Conservation (phyloP, 2,113 vertebrate species). For the Boulengeromyrus knoepffleri region DNA sequence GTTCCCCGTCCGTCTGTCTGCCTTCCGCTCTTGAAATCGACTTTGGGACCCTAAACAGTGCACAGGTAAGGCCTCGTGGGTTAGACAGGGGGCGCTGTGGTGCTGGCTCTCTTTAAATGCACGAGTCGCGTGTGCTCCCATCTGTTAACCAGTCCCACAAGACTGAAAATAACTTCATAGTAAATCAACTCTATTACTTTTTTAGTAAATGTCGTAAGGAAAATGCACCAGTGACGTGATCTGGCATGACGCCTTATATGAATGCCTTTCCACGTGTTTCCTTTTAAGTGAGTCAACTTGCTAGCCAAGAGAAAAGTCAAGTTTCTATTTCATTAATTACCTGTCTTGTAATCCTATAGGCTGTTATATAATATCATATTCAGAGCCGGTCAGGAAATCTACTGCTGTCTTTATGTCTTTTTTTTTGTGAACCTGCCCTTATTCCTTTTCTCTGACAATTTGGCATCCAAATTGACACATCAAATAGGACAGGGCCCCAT, state of each 20-base stretch:
- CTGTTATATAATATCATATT: background rate
- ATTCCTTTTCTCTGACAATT: background rate
- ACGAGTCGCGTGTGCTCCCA: background rate
- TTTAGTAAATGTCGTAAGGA: background rate
- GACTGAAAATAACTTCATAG: background rate
- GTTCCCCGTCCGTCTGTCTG: conserved; percentile 55
- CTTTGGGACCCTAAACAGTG: conserved; percentile 57
- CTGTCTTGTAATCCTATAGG: background rate
- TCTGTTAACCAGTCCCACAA: background rate
- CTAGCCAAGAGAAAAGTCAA: background rate
- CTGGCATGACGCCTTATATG: background rate
- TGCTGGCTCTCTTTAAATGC: background rate
- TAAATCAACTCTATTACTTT: background rate
- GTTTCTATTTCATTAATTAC: background rate
- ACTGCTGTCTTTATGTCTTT: background rate
- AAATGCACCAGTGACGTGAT: background rate
- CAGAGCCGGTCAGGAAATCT: background rate
- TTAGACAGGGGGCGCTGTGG: background rate
- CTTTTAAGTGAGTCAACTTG: background rate
- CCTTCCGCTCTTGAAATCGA: conserved; percentile 58
- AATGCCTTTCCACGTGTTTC: background rate
- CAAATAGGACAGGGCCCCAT: background rate
- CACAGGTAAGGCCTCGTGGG: conserved; percentile 52
- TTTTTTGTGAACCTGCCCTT: background rate
- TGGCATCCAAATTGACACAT: background rate